Evolutionary conservation across 2,888 invertebrate genomes (phyloP).

Genomic region (Drosophila peninsularis): DNA sequence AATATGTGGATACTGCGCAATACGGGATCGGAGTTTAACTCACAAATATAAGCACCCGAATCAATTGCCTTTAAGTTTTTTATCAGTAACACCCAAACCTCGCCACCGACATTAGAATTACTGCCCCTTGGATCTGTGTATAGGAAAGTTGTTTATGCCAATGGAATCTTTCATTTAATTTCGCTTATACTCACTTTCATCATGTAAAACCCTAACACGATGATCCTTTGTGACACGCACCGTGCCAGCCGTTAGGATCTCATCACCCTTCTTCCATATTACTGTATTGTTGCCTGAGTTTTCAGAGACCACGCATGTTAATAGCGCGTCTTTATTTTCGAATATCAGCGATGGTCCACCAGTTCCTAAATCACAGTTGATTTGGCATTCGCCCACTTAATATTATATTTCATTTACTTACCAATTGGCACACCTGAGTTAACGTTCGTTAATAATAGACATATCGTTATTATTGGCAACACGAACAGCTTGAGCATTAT

Average conservation of each 20-base stretch:
- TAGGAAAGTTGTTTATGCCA: neutral
- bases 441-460: constrained; percentile 79
- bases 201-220: constrained; percentile 90
- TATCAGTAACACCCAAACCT: constrained; percentile 94
- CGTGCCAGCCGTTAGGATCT: constrained; percentile 91
- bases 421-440: constrained; percentile 82
- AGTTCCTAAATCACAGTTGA: constrained; percentile 70
- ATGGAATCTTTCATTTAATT: neutral
- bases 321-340: constrained; percentile 91
- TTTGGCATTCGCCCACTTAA: neutral
- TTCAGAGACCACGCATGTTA: constrained; percentile 92
- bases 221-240: constrained; percentile 91
- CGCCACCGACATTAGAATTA: constrained; percentile 87
- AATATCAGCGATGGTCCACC: constrained; percentile 85
- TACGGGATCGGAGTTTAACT: constrained; percentile 92
- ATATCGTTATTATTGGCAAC: constrained; percentile 77
- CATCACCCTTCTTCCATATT: constrained; percentile 90
- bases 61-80: constrained; percentile 89
- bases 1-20: constrained; percentile 92
- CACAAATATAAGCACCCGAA: constrained; percentile 92
- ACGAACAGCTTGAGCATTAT: constrained; percentile 82
- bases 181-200: constrained; percentile 87
- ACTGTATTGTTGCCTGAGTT: constrained; percentile 87
- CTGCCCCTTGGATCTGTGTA: constrained; percentile 78
- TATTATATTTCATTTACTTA: constrained; percentile 45